phyloP scores from a whole-genome alignment of 1,140 invertebrate species.

The Geopemphigus sp. region DNA sequence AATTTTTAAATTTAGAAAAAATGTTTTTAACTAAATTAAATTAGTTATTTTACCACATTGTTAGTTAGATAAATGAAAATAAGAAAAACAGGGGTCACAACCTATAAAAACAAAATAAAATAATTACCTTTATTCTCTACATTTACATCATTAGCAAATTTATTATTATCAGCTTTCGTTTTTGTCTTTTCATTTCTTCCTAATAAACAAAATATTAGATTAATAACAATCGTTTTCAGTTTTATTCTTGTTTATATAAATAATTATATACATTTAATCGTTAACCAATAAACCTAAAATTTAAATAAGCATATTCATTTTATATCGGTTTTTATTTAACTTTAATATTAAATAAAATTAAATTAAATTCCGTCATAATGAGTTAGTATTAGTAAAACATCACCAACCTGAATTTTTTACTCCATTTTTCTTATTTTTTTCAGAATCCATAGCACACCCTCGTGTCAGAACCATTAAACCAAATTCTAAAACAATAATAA shows the following conservation, averaged over 20 bases:
- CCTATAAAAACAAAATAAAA: background rate
- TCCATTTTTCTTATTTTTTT: background rate
- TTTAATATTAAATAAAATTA: too few species aligned
- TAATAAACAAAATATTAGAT: background rate
- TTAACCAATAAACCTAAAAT: too few species aligned
- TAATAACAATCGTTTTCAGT: too few species aligned
- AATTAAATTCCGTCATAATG: background rate
- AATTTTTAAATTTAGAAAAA: too few species aligned
- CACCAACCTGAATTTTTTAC: background rate
- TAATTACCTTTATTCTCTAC: background rate
- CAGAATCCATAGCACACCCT: background rate
- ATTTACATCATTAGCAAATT: background rate
- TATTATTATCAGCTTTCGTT: background rate
- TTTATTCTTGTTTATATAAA: background rate
- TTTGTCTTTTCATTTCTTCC: conserved; percentile 10
- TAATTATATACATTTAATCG: background rate
- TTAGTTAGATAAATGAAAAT: background rate
- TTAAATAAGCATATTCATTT: too few species aligned
- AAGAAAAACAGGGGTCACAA: background rate
- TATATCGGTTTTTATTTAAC: too few species aligned
- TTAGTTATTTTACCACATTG: background rate
- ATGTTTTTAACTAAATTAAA: background rate
- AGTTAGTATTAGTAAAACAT: background rate
- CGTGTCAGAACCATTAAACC: background rate
- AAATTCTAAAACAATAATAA: too few species aligned